Evolutionary conservation across 2,888 invertebrate genomes (phyloP).

Genomic region (Lathronympha strigana): DNA sequence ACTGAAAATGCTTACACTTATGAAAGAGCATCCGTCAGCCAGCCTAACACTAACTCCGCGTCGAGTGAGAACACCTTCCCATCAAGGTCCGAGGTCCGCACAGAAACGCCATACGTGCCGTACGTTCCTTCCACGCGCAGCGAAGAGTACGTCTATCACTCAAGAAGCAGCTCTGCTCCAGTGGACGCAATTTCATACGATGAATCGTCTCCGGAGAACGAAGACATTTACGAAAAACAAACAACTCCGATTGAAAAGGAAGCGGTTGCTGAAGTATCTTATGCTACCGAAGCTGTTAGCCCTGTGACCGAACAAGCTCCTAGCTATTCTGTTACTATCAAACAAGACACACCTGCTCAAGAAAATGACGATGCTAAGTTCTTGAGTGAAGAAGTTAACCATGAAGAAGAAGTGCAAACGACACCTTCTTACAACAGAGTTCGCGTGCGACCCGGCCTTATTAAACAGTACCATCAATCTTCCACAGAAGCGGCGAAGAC

Average conservation of each 20-base stretch:
- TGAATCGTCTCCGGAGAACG: constrained; percentile 58
- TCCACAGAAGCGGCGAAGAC: constrained; percentile 66
- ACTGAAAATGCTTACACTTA: constrained; percentile 77
- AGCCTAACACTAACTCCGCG: constrained; percentile 56
- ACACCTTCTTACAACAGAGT: constrained; percentile 77
- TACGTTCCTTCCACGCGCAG: constrained; percentile 54
- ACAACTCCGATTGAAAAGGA: constrained; percentile 57
- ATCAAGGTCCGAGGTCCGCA: constrained; percentile 55
- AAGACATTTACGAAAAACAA: constrained; percentile 56
- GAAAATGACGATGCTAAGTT: constrained; percentile 54
- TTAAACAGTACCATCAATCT: constrained; percentile 72
- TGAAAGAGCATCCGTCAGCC: constrained; percentile 67
- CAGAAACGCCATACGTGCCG: constrained; percentile 61
- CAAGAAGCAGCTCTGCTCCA: constrained; percentile 62
- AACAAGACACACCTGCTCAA: constrained; percentile 52
- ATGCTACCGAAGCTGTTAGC: constrained; percentile 57
- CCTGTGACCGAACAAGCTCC: constrained; percentile 59
- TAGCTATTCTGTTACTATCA: constrained; percentile 55
- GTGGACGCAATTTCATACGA: constrained; percentile 58
- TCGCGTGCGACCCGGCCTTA: constrained; percentile 71
- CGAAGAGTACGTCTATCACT: constrained; percentile 60
- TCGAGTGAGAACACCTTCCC: constrained; percentile 59
- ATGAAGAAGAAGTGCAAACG: constrained; percentile 71
- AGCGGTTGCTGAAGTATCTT: constrained; percentile 54
- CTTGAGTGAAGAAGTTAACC: constrained; percentile 50